Conservation (phyloP, 2,113 vertebrate species). For the pig (Sus scrofa) region DNA sequence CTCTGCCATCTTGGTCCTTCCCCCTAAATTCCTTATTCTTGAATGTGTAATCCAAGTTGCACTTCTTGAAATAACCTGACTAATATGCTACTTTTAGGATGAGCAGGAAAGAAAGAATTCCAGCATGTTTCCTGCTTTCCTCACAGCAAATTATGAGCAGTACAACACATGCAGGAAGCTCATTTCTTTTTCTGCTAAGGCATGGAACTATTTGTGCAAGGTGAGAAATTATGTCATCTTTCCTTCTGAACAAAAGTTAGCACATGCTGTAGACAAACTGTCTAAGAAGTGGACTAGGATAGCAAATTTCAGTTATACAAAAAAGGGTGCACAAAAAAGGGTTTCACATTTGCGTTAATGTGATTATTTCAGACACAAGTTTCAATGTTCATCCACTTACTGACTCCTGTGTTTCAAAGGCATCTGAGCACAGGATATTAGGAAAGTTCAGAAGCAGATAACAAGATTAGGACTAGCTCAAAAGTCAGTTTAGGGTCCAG, state of each 20-base stretch:
- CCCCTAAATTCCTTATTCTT: conserved; percentile 3
- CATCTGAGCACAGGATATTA: not conserved
- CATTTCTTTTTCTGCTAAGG: conserved; percentile 65
- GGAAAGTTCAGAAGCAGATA: conserved; percentile 8
- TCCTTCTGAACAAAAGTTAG: conserved; percentile 57
- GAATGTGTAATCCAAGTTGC: not conserved
- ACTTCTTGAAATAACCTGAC: conserved; percentile 17
- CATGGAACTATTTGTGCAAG: conserved; percentile 5
- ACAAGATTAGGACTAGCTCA: not conserved
- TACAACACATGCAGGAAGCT: conserved; percentile 46
- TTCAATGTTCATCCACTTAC: not conserved
- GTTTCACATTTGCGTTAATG: not conserved
- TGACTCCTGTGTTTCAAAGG: not conserved
- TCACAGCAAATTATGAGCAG: conserved; percentile 41
- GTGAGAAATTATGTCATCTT: conserved; percentile 64
- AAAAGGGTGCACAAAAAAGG: not conserved
- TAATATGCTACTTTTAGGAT: conserved; percentile 3
- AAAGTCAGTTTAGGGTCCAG: not conserved
- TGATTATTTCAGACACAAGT: conserved; percentile 43
- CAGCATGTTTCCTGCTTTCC: conserved; percentile 19
- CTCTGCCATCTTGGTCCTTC: too few species aligned
- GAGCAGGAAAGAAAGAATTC: conserved; percentile 27
- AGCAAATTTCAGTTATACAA: not conserved
- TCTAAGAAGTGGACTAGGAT: not conserved
- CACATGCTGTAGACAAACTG: not conserved